Evolutionary conservation across 2,888 invertebrate genomes (phyloP).

Genomic region (Drosophila ezoana): DNA sequence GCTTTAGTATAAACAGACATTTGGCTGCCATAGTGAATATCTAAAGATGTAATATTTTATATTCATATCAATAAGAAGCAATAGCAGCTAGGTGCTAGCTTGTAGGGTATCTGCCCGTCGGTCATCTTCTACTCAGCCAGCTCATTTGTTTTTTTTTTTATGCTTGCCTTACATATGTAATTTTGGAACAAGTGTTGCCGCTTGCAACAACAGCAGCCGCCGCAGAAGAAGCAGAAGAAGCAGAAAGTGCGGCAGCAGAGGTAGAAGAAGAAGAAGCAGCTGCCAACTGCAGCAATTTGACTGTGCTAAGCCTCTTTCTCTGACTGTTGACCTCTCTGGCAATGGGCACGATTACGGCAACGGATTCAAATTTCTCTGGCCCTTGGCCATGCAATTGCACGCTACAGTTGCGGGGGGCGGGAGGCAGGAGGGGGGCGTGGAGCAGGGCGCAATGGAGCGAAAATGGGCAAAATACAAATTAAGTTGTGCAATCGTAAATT

Average conservation of each 20-base stretch:
- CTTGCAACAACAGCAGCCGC: slow-evolving; percentile 15
- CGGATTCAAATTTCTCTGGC: slow-evolving; percentile 8
- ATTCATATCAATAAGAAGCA: too few relatives aligned
- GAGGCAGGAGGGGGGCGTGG: slow-evolving; percentile 27
- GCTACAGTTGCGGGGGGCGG: slow-evolving; percentile 6
- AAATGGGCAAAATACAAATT: slow-evolving; percentile 51
- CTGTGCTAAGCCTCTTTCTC: slow-evolving; percentile 27
- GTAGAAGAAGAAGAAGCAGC: neutral
- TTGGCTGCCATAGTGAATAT: too few relatives aligned
- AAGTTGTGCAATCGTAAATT: slow-evolving; percentile 49
- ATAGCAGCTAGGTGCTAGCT: too few relatives aligned
- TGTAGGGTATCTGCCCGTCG: too few relatives aligned
- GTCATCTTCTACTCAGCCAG: neutral
- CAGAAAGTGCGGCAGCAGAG: too few relatives aligned
- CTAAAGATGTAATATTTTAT: too few relatives aligned
- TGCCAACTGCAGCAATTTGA: slow-evolving; percentile 36
- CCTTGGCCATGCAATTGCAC: slow-evolving; percentile 7
- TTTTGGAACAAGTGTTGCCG: slow-evolving; percentile 73
- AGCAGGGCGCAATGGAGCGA: slow-evolving; percentile 15
- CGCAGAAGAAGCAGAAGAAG: slow-evolving; percentile 1
- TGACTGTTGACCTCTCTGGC: slow-evolving; percentile 50
- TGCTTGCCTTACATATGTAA: slow-evolving; percentile 49
- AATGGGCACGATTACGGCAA: slow-evolving; percentile 16
- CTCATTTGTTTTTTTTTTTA: slow-evolving; percentile 27
- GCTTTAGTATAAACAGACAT: too few relatives aligned